Evolutionary conservation across 2,888 invertebrate species (phyloP), one percentile per base, ranked within the genome.

Genomic region (Caenorhabditis virilis): DNA sequence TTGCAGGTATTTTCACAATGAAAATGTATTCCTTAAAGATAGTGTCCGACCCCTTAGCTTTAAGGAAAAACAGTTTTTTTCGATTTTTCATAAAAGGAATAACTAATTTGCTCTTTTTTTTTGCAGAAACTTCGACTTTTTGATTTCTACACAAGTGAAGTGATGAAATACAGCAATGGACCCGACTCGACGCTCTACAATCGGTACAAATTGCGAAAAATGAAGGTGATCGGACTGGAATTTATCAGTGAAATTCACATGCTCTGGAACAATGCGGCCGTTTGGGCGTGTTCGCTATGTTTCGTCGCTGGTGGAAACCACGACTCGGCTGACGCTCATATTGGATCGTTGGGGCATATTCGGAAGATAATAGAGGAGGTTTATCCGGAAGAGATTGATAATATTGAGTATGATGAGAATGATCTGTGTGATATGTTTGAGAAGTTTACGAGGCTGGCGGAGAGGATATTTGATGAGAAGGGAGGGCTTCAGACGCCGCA

Each of bases 241-340:
- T 52, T 52, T 23, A 35, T 71, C 2, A 49, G 60, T 33, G 71
- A 71, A 53, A 26, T 68, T 18, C 52, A 54, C 5, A 56, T 61
- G 18, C 36, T 54, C 11, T 61, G 46, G 38, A 33, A 39, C 9
- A 36, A 33, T 23, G 6, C 35, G 6, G 62, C 56, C 6, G 58
- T 71, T 48, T 75, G 75, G 75, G 51, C 62, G 2, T 75, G 75
- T 45, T 61, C 65, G 26, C 51, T 71, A 11, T 75, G 75, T 50
- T 57, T 69, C 39, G 71, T 57, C 7, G 59, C 49, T 13, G 75
- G 71, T 23, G 41, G 39, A 25, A 55, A 38, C 11, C 62, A 53
- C 46, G 69, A 73, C 1, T 39, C 64, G 20, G 64, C 69, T 0
- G 75, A 75, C 25, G 58, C 56, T 26, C 75, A 75, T 51, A 43